Conservation (phyloP, 2,113 vertebrate species). For the Hemiprocne comata region DNA sequence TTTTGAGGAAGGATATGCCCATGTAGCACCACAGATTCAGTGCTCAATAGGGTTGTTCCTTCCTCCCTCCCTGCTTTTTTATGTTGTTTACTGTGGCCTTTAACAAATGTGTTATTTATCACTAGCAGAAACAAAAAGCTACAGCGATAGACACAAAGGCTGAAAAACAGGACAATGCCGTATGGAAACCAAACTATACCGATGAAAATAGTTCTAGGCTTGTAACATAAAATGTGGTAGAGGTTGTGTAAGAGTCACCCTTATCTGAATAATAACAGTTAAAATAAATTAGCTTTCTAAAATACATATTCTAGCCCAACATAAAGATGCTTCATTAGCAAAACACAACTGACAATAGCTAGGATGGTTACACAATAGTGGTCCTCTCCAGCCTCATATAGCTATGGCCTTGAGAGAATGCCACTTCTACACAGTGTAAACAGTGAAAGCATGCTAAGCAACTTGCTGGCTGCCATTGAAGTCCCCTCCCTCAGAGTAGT, state of each 20-base stretch:
- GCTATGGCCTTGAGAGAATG: background rate
- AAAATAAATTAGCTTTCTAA: background rate
- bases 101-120: background rate
- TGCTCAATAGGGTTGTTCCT: background rate
- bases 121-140: background rate
- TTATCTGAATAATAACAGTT: background rate
- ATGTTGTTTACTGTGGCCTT: background rate
- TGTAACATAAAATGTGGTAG: background rate
- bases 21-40: background rate
- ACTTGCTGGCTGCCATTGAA: background rate
- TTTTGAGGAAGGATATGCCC: background rate
- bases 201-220: background rate
- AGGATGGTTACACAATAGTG: background rate
- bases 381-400: background rate
- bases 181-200: background rate
- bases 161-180: background rate
- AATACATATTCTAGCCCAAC: background rate
- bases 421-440: background rate
- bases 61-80: fast-evolving
- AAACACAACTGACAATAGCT: background rate
- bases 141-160: background rate
- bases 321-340: background rate
- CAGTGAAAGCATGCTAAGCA: background rate
- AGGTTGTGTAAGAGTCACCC: fast-evolving
- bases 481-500: background rate